Evolutionary conservation across 2,888 invertebrate species (phyloP), one percentile per base, ranked within the genome.

Genomic region (Agrochola litura): DNA sequence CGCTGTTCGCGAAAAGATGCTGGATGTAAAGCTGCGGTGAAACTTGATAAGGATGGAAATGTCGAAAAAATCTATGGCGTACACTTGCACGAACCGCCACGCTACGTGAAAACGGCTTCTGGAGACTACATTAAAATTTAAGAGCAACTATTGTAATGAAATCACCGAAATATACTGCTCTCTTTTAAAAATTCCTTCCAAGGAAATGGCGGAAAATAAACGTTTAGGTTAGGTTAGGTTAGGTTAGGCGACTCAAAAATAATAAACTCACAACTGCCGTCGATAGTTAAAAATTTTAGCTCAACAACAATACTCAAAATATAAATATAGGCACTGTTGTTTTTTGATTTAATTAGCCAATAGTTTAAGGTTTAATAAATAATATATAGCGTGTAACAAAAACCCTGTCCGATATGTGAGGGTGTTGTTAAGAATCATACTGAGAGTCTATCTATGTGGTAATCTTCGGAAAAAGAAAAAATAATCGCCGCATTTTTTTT

Each of bases 1-100:
- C 73, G 61, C 14, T 73, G 73, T 58, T 73, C 73, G 46, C 58
- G 6, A 60, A 22, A 41, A 77, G 8, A 67, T 14, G 49, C 49
- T n/a, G 76, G 76, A 67, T 76, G 76, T 41, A 67, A 43, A 60
- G 68, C 58, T n/a, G n/a, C 41, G 2, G 76, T 78, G 30, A 76
- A 6, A 30, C 25, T 76, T 22, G 49, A 56, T 22, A 76, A 49
- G 16, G 6, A 16, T 56, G 77, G 77, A 12, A 49, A 22, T 22
- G 46, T 66, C 3, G 25, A 49, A 25, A 22, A n/a, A 46, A 5
- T 76, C 3, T 64, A 41, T 25, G 77, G 54, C 12, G 46, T 56
- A 37, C 76, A 76, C 77, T 6, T 2, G 0, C 76, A 76, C 43
- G 65, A 46, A 10, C 77, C 76, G 22, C 76, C 76, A 2, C n/a